phyloP scores from a whole-genome alignment of 2,113 vertebrate genomes.

The cattle (Bos taurus) region DNA sequence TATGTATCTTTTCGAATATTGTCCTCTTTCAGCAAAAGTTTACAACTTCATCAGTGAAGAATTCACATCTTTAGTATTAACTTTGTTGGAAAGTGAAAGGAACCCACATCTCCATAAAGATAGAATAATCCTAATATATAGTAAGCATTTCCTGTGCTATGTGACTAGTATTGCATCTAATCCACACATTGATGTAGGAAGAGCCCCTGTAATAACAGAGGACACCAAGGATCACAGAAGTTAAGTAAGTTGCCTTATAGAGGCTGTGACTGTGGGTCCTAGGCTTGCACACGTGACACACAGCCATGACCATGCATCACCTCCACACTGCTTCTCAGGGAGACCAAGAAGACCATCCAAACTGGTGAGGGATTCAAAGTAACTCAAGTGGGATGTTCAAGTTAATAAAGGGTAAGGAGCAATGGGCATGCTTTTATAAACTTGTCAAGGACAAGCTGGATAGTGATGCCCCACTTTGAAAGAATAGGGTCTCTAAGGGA shows the following conservation, averaged over 20 bases:
- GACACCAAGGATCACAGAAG: neutral
- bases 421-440: neutral
- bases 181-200: neutral
- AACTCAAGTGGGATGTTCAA: neutral
- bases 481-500: neutral
- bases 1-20: neutral
- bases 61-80: neutral
- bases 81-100: neutral
- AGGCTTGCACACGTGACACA: too few relatives aligned
- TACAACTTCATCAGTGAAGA: neutral
- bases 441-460: neutral
- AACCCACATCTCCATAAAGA: neutral
- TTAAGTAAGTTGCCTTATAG: neutral
- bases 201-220: neutral
- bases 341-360: neutral
- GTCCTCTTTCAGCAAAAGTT: neutral
- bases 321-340: neutral
- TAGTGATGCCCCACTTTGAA: accelerated
- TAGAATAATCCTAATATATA: neutral
- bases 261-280: neutral
- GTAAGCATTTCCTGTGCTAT: neutral
- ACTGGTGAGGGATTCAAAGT: neutral
- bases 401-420: neutral
- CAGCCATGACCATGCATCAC: accelerated
- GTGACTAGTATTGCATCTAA: neutral